These are phyloP conservation scores for Chrysolina oricalcia DNA, from an alignment of 2,888 invertebrate species.

Conservation along the genomic window DNA sequence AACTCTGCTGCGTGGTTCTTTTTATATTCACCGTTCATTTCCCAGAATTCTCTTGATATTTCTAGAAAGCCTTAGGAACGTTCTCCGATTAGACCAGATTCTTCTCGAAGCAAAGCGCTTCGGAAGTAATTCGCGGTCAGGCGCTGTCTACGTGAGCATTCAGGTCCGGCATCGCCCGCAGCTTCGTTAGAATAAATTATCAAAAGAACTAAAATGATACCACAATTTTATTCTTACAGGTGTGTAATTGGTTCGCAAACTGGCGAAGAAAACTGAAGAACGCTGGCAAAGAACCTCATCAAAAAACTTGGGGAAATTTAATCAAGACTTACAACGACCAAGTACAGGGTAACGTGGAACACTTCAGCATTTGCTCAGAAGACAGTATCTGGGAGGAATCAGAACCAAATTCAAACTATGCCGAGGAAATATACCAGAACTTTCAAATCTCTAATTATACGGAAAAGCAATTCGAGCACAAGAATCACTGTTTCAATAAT, in stretches of 20 bases:
- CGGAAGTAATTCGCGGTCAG: no score
- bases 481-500: constrained; percentile 58
- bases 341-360: constrained; percentile 85
- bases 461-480: constrained; percentile 58
- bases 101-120: no score
- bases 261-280: constrained; percentile 87
- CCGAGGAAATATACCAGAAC: constrained; percentile 45
- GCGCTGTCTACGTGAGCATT: no score
- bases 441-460: constrained; percentile 43
- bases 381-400: constrained; percentile 87
- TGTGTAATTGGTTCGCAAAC: constrained; percentile 89
- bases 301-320: constrained; percentile 83
- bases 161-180: no score
- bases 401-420: constrained; percentile 66
- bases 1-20: no score
- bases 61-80: no score
- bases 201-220: no score
- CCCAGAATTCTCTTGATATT: no score
- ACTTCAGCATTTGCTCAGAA: constrained; percentile 85
- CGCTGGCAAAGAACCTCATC: constrained; percentile 80
- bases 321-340: constrained; percentile 83
- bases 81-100: no score
- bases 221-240: constrained; percentile 69
- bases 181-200: no score
- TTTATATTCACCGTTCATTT: no score